Evolutionary conservation across 2,797 vertebrate species (phyloP).

Genomic region (Forpus xanthops): DNA sequence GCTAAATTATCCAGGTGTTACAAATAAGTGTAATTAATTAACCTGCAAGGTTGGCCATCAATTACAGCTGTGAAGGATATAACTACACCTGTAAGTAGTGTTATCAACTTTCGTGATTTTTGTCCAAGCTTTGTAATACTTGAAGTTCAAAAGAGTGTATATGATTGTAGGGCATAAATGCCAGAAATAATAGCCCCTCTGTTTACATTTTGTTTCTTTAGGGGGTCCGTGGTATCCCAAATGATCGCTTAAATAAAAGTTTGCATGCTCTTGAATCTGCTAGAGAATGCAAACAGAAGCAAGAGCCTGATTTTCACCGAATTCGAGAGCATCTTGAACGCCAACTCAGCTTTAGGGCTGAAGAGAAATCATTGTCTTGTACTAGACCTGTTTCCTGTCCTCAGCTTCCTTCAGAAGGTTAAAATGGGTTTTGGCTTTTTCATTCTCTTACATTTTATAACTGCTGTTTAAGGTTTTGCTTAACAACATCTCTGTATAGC

Average conservation of each 20-base stretch:
- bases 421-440: background rate
- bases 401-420: slow-evolving; percentile 21
- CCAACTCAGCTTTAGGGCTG: slow-evolving; percentile 65
- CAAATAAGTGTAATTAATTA: background rate
- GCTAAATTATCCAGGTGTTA: background rate
- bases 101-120: background rate
- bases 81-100: background rate
- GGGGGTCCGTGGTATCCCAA: slow-evolving; percentile 75
- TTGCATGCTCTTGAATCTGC: slow-evolving; percentile 53
- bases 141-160: background rate
- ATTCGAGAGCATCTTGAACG: slow-evolving; percentile 73
- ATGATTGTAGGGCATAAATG: background rate
- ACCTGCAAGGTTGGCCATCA: background rate
- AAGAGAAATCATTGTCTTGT: slow-evolving; percentile 57
- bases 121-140: background rate
- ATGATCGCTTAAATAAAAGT: slow-evolving; percentile 65
- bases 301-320: slow-evolving; percentile 66
- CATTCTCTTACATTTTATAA: background rate
- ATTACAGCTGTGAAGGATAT: background rate
- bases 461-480: background rate
- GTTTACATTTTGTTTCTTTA: slow-evolving; percentile 38
- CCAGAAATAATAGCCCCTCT: background rate
- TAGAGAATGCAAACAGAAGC: slow-evolving; percentile 67
- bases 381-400: background rate
- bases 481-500: background rate